Percentiles rank a stretch among this genome's conserved stretches.
Conservation (phyloP, 2,888 invertebrate species). For the Polydrusus pterygomalis region DNA sequence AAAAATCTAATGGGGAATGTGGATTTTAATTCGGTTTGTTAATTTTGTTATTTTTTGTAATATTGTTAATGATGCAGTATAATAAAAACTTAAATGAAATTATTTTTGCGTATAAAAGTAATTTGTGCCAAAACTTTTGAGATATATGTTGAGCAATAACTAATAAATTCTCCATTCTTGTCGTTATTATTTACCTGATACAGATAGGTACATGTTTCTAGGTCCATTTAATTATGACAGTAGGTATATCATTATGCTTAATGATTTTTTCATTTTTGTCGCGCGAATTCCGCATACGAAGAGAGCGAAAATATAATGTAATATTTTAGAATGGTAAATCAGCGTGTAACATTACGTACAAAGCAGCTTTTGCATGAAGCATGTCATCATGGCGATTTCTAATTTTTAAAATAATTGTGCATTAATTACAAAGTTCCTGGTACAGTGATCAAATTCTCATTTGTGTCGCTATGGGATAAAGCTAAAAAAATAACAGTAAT, state of each 20-base stretch:
- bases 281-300: neutral
- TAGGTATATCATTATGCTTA: neutral
- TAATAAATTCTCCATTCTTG: too few species aligned
- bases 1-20: too few species aligned
- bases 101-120: too few species aligned
- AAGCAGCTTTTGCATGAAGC: conserved; percentile 8
- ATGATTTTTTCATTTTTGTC: neutral
- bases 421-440: neutral
- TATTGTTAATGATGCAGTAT: too few species aligned
- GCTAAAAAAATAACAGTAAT: neutral
- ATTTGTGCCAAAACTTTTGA: too few species aligned
- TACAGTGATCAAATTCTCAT: conserved; percentile 4
- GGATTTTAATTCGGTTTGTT: too few species aligned
- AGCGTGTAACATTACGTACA: conserved; percentile 1
- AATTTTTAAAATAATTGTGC: conserved; percentile 11
- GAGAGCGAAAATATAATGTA: conserved; percentile 8
- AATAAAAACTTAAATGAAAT: too few species aligned
- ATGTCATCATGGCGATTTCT: conserved; percentile 21
- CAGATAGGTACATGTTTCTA: too few species aligned
- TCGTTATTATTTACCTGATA: too few species aligned
- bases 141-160: too few species aligned
- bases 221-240: neutral
- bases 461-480: neutral
- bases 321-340: conserved; percentile 11
- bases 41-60: too few species aligned